phyloP scores from a whole-genome alignment of 1,140 invertebrate species.

The Plectrocnemia conspersa region DNA sequence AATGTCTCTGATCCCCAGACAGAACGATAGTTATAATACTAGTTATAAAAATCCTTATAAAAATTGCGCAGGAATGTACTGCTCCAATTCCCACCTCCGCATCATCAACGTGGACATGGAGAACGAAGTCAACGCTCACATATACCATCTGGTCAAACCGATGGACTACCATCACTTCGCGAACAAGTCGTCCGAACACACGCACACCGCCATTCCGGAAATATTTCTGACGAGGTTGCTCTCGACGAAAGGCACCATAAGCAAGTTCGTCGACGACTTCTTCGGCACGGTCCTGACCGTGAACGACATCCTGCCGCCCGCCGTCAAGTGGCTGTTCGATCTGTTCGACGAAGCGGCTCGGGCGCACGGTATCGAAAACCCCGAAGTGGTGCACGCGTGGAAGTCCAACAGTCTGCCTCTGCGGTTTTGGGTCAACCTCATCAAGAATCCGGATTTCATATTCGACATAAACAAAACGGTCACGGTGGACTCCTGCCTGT shows the following conservation, averaged over 20 bases:
- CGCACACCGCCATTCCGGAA: conserved; percentile 91
- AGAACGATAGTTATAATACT: conserved; percentile 76
- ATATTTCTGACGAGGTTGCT: conserved; percentile 89
- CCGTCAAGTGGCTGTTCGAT: conserved; percentile 95
- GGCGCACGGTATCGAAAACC: conserved; percentile 71
- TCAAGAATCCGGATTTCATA: conserved; percentile 95
- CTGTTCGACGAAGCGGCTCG: conserved; percentile 86
- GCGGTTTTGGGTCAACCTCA: conserved; percentile 95
- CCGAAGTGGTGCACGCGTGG: conserved; percentile 92
- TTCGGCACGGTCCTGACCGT: conserved; percentile 83
- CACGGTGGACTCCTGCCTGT: conserved; percentile 87
- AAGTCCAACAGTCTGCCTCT: conserved; percentile 93
- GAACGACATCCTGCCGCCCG: conserved; percentile 83
- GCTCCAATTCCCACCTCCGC: conserved; percentile 69
- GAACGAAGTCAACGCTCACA: conserved; percentile 62
- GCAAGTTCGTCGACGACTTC: conserved; percentile 96
- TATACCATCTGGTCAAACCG: conserved; percentile 83
- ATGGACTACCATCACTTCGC: conserved; percentile 65
- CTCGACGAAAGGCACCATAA: conserved; percentile 92
- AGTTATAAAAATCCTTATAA: conserved; percentile 78
- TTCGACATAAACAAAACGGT: conserved; percentile 93
- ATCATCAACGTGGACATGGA: conserved; percentile 78
- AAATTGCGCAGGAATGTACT: conserved; percentile 72
- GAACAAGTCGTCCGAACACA: conserved; percentile 65
- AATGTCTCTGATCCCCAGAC: conserved; percentile 85